Base-by-base conservation (phyloP, 2,888 invertebrate species). In the Noctuana brunneofusca region DNA sequence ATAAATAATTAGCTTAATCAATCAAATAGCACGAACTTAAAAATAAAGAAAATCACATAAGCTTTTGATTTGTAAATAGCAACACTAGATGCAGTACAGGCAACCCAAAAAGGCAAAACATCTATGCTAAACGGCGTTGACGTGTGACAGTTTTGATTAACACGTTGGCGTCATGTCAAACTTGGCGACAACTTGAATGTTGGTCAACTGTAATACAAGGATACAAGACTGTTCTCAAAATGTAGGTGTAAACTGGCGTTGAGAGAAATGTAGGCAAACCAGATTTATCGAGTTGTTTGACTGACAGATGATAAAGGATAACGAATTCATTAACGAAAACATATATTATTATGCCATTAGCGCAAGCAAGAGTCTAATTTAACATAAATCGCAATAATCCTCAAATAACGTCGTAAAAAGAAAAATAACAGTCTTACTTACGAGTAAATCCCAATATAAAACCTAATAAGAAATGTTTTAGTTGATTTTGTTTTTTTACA, bases 241-340 rank as follows among this genome's bases (percentile, higher is more conserved):
- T 63, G 71, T 71, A 71, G 70, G 70, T 69, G 71, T 69, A 63
- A 67, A 66, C 62, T 58, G 67, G 68, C 65, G 56, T 56, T 50
- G 58, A 48, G 65, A 66, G 65, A 67, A 63, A 68, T 66, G 67
- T 64, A 58, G 65, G 68, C 66, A 69, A 69, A 68, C 68, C 50
- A 66, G 66, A 48, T 68, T 46, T 52, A 32, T 22, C 8, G 14
- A 11, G 0, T 18, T 46, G 53, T 46, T 5, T 43, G n/a, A 60
- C 43, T 22, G 48, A 48, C 12, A 46, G 46, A 46, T 20, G 46
- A n/a, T 48, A n/a, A 22, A n/a, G 6, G n/a, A 12, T 22, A 22
- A 22, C 20, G n/a, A 48, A n/a, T 48, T 1, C 12, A 12, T 0
- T 27, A 8, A 8, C 4, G 3, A 27, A 8, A 3, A 8, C 3